Base-by-base conservation (phyloP, 2,113 vertebrate species). In the Mobula hypostoma region DNA sequence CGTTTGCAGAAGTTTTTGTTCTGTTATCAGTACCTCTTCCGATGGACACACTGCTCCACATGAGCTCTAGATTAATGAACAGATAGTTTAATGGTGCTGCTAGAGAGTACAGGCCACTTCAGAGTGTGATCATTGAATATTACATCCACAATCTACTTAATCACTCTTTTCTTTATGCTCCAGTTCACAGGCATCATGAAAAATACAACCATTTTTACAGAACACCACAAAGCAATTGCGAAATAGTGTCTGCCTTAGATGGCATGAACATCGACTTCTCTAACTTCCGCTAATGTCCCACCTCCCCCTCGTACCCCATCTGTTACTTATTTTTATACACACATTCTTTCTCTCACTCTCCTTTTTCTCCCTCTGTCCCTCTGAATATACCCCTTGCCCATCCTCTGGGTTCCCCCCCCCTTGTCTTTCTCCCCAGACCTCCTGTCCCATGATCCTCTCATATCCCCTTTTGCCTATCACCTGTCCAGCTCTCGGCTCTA, bases 21-120 rank as follows among this genome's bases (percentile, higher is more conserved):
- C 88, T 32, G 88, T 70, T 92, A 91, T 70, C 87, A 91, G 87
- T 61, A 91, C 7, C 40, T 91, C 61, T 91, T 70, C n/a, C 11
- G 88, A 92, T 92, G 70, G 17, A 70, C 66, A 5, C 36, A 36
- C 88, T 3, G 7, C 8, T 24, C 32, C 70, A 15, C 63, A 40
- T 7, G 0, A 70, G 17, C 21, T 92, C 32, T 68, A 70, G 88
- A 70, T 92, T 72, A 92, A 72, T 70, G 70, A 92, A 21, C 63
- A 70, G 19, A 70, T 92, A 92, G 15, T 68, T 36, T 17, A 92
- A 7, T 11, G 32, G n/a, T 32, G n/a, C 32, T 72, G 70, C 36
- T 70, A 36, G 32, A 91, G n/a, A 36, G 36, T 32, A 32, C 27
- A 70, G 7, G 9, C 32, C 19, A n/a, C n/a, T 40, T 92, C 88